Evolutionary conservation across 1,140 invertebrate genomes (phyloP).

Genomic region (Helicorthomorpha holstii): DNA sequence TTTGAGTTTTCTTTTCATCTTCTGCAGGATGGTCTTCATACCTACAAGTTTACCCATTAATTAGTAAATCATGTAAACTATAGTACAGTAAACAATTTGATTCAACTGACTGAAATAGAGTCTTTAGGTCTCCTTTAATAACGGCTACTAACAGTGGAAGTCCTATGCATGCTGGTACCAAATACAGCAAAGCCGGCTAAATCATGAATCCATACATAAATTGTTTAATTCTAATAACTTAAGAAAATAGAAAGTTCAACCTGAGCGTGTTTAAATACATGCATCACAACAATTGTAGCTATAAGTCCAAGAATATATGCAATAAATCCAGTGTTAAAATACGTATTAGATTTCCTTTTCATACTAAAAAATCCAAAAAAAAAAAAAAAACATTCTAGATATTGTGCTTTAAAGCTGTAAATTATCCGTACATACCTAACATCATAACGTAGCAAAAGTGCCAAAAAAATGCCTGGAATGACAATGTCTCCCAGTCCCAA

Average conservation of each 20-base stretch:
- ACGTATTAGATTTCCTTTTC: constrained; percentile 68
- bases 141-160: constrained; percentile 72
- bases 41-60: too few relatives aligned
- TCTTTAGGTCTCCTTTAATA: constrained; percentile 75
- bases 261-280: constrained; percentile 90
- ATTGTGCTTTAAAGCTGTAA: neutral
- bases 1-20: too few relatives aligned
- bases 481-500: constrained; percentile 97
- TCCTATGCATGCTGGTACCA: constrained; percentile 88
- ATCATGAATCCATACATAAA: constrained; percentile 6
- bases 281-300: constrained; percentile 93
- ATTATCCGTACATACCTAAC: constrained; percentile 33
- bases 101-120: constrained; percentile 69
- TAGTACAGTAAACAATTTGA: too few relatives aligned
- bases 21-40: too few relatives aligned
- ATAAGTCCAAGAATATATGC: constrained; percentile 89
- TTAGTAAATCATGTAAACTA: too few relatives aligned
- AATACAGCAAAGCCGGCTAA: constrained; percentile 93
- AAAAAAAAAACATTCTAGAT: too few relatives aligned
- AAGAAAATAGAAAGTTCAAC: constrained; percentile 13
- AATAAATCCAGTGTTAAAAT: constrained; percentile 84
- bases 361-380: constrained; percentile 51
- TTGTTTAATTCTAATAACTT: constrained; percentile 1
- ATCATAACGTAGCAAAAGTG: constrained; percentile 89
- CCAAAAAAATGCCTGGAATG: constrained; percentile 98